These are phyloP conservation scores for Vespertilio murinus DNA, from an alignment of 2,797 vertebrate species.

Conservation along the genomic window DNA sequence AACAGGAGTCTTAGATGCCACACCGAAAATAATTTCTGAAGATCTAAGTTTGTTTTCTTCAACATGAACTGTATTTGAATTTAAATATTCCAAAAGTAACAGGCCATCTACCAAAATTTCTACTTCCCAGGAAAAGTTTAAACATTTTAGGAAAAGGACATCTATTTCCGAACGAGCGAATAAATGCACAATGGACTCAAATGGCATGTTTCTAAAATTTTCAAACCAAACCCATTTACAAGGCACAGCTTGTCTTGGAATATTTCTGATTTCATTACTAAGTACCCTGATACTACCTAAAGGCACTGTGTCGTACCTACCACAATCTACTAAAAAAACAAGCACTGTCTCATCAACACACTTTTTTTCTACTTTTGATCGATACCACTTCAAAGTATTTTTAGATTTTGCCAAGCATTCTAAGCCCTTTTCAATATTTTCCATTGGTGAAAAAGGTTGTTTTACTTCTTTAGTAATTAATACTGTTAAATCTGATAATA, in stretches of 20 bases:
- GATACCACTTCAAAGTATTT: constrained; percentile 80
- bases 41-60: not conserved
- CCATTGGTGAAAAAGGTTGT: constrained; percentile 64
- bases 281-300: constrained; percentile 75
- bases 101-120: constrained; percentile 82
- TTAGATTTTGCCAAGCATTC: constrained; percentile 85
- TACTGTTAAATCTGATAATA: constrained; percentile 75
- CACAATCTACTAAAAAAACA: constrained; percentile 87
- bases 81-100: constrained; percentile 76
- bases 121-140: constrained; percentile 85
- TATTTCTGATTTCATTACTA: constrained; percentile 63
- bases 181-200: constrained; percentile 66
- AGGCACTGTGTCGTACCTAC: constrained; percentile 80
- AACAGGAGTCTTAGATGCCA: not conserved
- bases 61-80: not conserved
- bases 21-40: not conserved
- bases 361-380: constrained; percentile 82
- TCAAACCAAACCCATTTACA: constrained; percentile 84
- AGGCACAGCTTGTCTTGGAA: constrained; percentile 84
- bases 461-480: constrained; percentile 77
- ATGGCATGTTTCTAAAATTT: constrained; percentile 57
- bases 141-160: constrained; percentile 84
- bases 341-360: constrained; percentile 73
- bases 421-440: constrained; percentile 82
- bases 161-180: constrained; percentile 80